Evolutionary conservation across 1,140 invertebrate genomes (phyloP).

Genomic region (Pissodes strobi): DNA sequence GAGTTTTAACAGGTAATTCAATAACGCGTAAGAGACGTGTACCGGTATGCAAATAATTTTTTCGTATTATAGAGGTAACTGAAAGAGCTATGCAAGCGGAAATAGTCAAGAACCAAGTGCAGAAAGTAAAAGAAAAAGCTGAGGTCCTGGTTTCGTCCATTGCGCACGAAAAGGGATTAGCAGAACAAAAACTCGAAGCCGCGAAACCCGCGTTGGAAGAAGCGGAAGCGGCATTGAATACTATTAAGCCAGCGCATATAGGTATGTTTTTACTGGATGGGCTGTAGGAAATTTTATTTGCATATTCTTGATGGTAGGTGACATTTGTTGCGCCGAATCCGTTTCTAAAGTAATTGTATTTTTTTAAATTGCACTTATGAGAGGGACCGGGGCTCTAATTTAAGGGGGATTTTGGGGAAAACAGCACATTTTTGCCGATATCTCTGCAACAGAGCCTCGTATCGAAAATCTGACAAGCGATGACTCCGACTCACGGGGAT

Average conservation of each 20-base stretch:
- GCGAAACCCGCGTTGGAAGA: slow-evolving; percentile 91
- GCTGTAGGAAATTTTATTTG: too few species aligned
- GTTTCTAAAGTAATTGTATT: background rate
- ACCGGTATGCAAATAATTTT: slow-evolving; percentile 63
- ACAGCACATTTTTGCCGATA: too few species aligned
- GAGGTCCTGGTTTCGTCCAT: slow-evolving; percentile 89
- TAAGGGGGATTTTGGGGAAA: too few species aligned
- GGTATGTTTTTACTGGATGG: too few species aligned
- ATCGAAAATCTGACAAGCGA: too few species aligned
- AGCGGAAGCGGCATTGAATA: slow-evolving; percentile 93
- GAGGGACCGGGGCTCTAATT: too few species aligned
- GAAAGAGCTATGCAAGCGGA: slow-evolving; percentile 92
- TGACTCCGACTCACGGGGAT: too few species aligned
- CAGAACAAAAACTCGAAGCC: slow-evolving; percentile 88
- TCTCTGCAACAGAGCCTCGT: too few species aligned
- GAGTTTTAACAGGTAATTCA: slow-evolving; percentile 70
- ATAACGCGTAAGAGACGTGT: background rate
- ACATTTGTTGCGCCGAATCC: background rate
- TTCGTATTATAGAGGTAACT: slow-evolving; percentile 68
- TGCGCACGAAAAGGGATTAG: slow-evolving; percentile 86
- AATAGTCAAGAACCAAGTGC: slow-evolving; percentile 92
- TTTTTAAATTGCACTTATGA: background rate
- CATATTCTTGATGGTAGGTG: too few species aligned
- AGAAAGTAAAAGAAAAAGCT: slow-evolving; percentile 94
- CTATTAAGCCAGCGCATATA: slow-evolving; percentile 96